Evolutionary conservation across 1,140 invertebrate species (phyloP).

Genomic region (Drosophila tani): DNA sequence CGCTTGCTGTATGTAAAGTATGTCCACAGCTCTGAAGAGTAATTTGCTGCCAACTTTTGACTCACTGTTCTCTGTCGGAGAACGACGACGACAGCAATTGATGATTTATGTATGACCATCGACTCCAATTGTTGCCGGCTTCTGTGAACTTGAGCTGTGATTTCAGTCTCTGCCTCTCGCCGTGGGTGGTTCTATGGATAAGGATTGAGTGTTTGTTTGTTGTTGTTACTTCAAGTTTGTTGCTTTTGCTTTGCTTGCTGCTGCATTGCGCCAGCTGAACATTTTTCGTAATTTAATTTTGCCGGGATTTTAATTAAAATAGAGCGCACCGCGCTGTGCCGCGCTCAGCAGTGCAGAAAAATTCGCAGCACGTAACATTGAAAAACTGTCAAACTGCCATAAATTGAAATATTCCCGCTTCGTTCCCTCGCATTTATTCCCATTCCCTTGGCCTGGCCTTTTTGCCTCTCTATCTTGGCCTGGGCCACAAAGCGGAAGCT

Average conservation of each 20-base stretch:
- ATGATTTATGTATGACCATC: slow-evolving; percentile 60
- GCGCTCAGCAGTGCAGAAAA: slow-evolving; percentile 24
- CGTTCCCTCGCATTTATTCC: slow-evolving; percentile 5
- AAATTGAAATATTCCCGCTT: slow-evolving; percentile 65
- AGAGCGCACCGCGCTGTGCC: slow-evolving; percentile 13
- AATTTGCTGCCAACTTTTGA: slow-evolving; percentile 19
- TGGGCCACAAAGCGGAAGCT: slow-evolving; percentile 36
- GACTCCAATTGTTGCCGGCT: slow-evolving; percentile 50
- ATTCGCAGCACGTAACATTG: slow-evolving; percentile 62
- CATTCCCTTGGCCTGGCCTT: neutral
- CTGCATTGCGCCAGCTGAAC: slow-evolving; percentile 25
- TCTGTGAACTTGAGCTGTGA: slow-evolving; percentile 62
- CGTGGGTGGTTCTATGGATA: slow-evolving; percentile 18
- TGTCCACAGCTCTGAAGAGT: slow-evolving; percentile 8
- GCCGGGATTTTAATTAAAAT: slow-evolving; percentile 75
- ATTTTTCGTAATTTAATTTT: slow-evolving; percentile 70
- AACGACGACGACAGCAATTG: slow-evolving; percentile 68
- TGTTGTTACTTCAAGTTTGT: slow-evolving; percentile 38
- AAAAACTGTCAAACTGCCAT: slow-evolving; percentile 81
- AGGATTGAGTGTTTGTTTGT: slow-evolving; percentile 35
- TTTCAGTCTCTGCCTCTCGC: slow-evolving; percentile 47
- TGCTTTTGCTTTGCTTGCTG: neutral
- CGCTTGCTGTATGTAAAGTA: slow-evolving; percentile 2
- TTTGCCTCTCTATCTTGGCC: slow-evolving; percentile 12
- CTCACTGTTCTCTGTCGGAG: slow-evolving; percentile 28